Base-by-base conservation (phyloP, 64 coral and sea anemone genomes). In the Montipora foliosa region DNA sequence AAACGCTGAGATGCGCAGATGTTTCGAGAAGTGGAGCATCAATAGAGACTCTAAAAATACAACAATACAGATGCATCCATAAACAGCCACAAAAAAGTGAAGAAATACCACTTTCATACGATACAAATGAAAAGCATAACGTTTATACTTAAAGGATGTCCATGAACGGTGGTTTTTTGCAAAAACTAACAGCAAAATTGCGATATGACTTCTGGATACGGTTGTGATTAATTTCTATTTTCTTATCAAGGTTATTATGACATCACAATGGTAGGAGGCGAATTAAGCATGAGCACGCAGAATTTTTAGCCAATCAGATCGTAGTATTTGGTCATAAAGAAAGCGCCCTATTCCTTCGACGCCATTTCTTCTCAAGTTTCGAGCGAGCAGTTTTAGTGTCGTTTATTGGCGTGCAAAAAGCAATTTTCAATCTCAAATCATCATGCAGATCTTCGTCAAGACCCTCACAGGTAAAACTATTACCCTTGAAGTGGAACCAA, bases 401-500 rank as follows among this genome's bases (percentile, higher is more conserved):
- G 44, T 37, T 49, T 25, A 44, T 66, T 45, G 0, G 16, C 10
- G 2, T 69, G 0, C 6, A 89, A 89, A 78, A 14, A 92, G 20
- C 6, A 79, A 49, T 9, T 87, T 93, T 88, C 44, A 49, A 47
- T 17, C 57, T 47, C 0, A 79, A 88, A 8, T 71, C 61, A 80
- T 46, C 83, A 93, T 93, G 91, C 91, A 93, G 82, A 93, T 93
- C 81, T 93, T 93, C 58, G 91, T 93, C 57, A 93, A 93, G 91
- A 93, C 91, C 15, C 83, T 95, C 4, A 95, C 94, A 6, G 94
- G 94, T 1, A 95, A 95, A 47, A 95, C 94, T 19, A 95, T 95
- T 81, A 95, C 94, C 61, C 72, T 95, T 10, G 94, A 95, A 25
- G 94, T 95, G 4, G 94, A 95, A 81, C 94, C 94, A 62, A 95